Evolutionary conservation across 2,888 invertebrate species (phyloP).

Genomic region (Eurytoma adleriae): DNA sequence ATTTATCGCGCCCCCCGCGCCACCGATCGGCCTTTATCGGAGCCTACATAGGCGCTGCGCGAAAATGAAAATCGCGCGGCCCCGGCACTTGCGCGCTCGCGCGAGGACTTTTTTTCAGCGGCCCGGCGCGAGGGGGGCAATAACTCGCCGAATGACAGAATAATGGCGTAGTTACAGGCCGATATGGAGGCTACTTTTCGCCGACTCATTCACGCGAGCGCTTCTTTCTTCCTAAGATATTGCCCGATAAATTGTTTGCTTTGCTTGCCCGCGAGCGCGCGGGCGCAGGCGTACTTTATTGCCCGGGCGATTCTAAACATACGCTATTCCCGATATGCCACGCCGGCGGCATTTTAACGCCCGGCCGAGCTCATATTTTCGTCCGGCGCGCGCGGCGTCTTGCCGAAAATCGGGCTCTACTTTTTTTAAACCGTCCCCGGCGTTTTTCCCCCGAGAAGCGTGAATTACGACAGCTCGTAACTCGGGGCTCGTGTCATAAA

Average conservation of each 20-base stretch:
- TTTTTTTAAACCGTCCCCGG: conserved; percentile 23
- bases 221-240: conserved; percentile 35
- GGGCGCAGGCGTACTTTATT: conserved; percentile 20
- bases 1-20: conserved; percentile 28
- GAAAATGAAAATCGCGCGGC: background rate
- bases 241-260: conserved; percentile 51
- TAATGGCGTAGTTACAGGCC: conserved; percentile 31
- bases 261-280: conserved; percentile 29
- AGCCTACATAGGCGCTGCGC: background rate
- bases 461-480: conserved; percentile 50
- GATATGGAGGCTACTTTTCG: conserved; percentile 19
- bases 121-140: background rate
- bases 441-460: conserved; percentile 35
- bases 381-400: conserved; percentile 5
- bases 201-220: conserved; percentile 12
- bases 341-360: conserved; percentile 4
- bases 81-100: background rate
- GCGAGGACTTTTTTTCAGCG: conserved; percentile 3
- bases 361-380: conserved; percentile 36
- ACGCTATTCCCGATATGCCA: background rate
- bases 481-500: conserved; percentile 47
- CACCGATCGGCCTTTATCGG: conserved; percentile 12
- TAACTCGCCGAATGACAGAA: conserved; percentile 41
- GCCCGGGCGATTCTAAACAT: conserved; percentile 47
- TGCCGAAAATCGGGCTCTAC: conserved; percentile 33